These are phyloP conservation scores for Cerastis rubricosa DNA, from an alignment of 2,888 invertebrate species.

Conservation along the genomic window DNA sequence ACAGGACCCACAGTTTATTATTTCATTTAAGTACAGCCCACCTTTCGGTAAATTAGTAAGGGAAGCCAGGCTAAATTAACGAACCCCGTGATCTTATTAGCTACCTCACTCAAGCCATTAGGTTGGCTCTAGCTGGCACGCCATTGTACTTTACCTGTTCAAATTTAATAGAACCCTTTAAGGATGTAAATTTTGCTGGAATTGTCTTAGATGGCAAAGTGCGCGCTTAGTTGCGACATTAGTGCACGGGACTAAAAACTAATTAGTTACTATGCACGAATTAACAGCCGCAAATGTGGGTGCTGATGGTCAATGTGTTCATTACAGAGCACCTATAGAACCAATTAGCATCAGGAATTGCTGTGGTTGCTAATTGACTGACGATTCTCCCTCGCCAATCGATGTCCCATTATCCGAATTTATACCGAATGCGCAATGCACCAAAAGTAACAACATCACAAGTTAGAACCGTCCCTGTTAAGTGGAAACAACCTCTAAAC, in stretches of 20 bases:
- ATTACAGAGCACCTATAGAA: background rate
- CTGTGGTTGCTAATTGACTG: conserved; percentile 34
- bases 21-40: conserved; percentile 73
- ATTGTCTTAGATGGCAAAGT: conserved; percentile 43
- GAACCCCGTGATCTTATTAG: conserved; percentile 83
- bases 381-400: background rate
- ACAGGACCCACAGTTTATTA: conserved; percentile 68
- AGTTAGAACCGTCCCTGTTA: conserved; percentile 8
- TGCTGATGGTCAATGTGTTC: conserved; percentile 6
- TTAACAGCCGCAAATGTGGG: conserved; percentile 36
- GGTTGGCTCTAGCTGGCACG: conserved; percentile 61
- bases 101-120: conserved; percentile 78
- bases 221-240: conserved; percentile 39
- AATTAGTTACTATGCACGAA: conserved; percentile 28
- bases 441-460: conserved; percentile 31
- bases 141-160: conserved; percentile 72
- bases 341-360: conserved; percentile 22
- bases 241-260: conserved; percentile 20
- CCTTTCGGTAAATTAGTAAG: conserved; percentile 76
- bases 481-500: conserved; percentile 27
- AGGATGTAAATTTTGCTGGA: conserved; percentile 58
- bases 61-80: conserved; percentile 76
- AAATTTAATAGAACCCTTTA: conserved; percentile 75
- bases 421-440: conserved; percentile 48
- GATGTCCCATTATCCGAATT: conserved; percentile 14